These are phyloP conservation scores for Ophion obscuratus DNA, from an alignment of 2,888 invertebrate genomes.

Conservation along the genomic window DNA sequence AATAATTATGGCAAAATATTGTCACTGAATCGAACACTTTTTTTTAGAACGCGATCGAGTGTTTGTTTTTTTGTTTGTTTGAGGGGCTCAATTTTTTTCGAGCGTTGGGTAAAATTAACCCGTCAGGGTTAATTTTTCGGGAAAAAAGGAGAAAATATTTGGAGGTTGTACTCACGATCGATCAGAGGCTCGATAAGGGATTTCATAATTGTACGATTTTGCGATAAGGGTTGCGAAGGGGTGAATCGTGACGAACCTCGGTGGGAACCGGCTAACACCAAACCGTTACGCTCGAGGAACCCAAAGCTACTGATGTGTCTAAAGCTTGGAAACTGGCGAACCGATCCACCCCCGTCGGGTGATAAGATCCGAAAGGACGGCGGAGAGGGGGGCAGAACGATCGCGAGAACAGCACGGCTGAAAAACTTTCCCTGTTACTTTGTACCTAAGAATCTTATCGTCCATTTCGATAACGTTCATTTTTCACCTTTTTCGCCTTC, in stretches of 20 bases:
- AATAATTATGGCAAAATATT: too few species aligned
- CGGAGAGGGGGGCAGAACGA: slow-evolving; percentile 45
- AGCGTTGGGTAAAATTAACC: not conserved
- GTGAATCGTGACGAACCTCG: not conserved
- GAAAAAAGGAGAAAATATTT: not conserved
- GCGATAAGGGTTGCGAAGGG: not conserved
- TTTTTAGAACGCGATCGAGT: too few species aligned
- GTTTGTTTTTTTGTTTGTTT: too few species aligned
- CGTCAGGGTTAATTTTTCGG: not conserved
- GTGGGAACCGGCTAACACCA: slow-evolving; percentile 15
- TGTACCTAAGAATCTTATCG: not conserved
- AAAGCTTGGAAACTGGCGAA: slow-evolving; percentile 51
- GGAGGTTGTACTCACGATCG: slow-evolving; percentile 43
- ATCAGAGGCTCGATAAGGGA: slow-evolving; percentile 8
- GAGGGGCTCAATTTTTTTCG: not conserved
- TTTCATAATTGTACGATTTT: slow-evolving; percentile 16
- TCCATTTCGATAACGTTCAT: not conserved
- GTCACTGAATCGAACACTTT: too few species aligned
- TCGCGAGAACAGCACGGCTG: not conserved
- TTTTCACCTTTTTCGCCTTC: too few species aligned
- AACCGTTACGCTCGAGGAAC: slow-evolving; percentile 56
- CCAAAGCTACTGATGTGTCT: slow-evolving; percentile 60
- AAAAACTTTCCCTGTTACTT: slow-evolving; percentile 14
- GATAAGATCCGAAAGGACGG: slow-evolving; percentile 51
- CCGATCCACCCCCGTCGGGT: slow-evolving; percentile 49